Evolutionary conservation across 2,797 vertebrate genomes (phyloP).

Genomic region (Ibycter americanus): DNA sequence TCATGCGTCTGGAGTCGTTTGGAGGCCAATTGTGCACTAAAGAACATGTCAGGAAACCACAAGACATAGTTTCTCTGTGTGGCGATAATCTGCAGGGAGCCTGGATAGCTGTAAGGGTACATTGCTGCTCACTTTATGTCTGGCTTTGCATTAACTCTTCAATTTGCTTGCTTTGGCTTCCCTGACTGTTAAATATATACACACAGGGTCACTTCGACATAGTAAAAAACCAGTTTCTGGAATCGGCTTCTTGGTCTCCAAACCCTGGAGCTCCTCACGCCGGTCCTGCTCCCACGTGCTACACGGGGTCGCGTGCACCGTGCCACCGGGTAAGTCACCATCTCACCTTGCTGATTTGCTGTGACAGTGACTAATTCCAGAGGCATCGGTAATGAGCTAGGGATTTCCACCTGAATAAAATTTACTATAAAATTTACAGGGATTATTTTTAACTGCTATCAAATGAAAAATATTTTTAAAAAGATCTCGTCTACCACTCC

Average conservation of each 20-base stretch:
- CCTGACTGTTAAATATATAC: slow-evolving; percentile 50
- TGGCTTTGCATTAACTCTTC: slow-evolving; percentile 56
- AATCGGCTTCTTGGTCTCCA: background rate
- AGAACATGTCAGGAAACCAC: slow-evolving; percentile 72
- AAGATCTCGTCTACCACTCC: background rate
- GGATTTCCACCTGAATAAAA: background rate
- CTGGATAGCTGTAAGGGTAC: slow-evolving; percentile 61
- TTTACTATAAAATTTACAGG: background rate
- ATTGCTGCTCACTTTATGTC: slow-evolving; percentile 52
- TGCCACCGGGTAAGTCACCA: background rate
- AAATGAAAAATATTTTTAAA: background rate
- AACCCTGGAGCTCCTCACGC: background rate
- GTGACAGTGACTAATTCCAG: slow-evolving; percentile 27
- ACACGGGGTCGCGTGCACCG: background rate
- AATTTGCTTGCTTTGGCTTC: slow-evolving; percentile 76
- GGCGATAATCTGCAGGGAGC: slow-evolving; percentile 64
- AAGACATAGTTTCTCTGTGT: slow-evolving; percentile 67
- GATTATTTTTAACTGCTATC: background rate
- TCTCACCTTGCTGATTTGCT: slow-evolving; percentile 11
- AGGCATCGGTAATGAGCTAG: background rate
- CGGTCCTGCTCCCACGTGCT: slow-evolving; percentile 13
- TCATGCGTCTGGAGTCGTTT: slow-evolving; percentile 9
- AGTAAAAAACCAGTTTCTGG: slow-evolving; percentile 62
- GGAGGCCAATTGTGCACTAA: background rate
- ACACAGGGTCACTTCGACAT: slow-evolving; percentile 21